Conservation (phyloP, 2,888 invertebrate genomes). For the Microdon myrmicae region DNA sequence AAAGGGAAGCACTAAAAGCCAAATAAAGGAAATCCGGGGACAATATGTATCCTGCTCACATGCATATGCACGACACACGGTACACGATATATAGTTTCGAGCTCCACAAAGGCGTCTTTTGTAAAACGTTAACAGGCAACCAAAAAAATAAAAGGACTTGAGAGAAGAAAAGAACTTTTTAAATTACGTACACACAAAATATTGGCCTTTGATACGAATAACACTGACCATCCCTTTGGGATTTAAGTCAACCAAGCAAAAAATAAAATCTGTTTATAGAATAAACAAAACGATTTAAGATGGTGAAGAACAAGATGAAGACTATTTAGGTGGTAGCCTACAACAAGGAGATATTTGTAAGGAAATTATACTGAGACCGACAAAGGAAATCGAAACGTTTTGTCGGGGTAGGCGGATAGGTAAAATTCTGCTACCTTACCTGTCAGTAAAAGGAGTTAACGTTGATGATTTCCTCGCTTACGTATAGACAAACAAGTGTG, state of each 20-base stretch:
- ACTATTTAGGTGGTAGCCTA: neutral
- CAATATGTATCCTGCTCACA: constrained; percentile 39
- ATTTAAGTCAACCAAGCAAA: constrained; percentile 51
- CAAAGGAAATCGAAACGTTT: constrained; percentile 42
- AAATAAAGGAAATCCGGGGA: constrained; percentile 49
- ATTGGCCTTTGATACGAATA: constrained; percentile 52
- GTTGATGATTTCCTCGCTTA: constrained; percentile 28
- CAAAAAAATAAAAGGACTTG: too few species aligned
- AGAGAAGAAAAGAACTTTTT: constrained; percentile 51
- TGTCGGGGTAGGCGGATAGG: too few species aligned
- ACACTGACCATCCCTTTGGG: constrained; percentile 49
- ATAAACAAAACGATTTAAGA: constrained; percentile 52
- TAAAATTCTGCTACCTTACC: constrained; percentile 35
- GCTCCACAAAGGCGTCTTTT: constrained; percentile 34
- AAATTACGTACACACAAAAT: constrained; percentile 52
- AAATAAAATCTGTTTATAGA: constrained; percentile 53
- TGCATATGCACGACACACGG: neutral
- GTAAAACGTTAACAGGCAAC: constrained; percentile 45
- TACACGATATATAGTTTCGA: constrained; percentile 6
- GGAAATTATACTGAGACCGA: constrained; percentile 27
- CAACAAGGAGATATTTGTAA: constrained; percentile 15
- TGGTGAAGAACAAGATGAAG: constrained; percentile 20
- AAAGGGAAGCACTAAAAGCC: constrained; percentile 28
- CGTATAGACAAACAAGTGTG: constrained; percentile 2
- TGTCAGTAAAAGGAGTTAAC: constrained; percentile 38